phyloP scores from a whole-genome alignment of 1,140 invertebrate species.

The Ceratosolen solmsi region DNA sequence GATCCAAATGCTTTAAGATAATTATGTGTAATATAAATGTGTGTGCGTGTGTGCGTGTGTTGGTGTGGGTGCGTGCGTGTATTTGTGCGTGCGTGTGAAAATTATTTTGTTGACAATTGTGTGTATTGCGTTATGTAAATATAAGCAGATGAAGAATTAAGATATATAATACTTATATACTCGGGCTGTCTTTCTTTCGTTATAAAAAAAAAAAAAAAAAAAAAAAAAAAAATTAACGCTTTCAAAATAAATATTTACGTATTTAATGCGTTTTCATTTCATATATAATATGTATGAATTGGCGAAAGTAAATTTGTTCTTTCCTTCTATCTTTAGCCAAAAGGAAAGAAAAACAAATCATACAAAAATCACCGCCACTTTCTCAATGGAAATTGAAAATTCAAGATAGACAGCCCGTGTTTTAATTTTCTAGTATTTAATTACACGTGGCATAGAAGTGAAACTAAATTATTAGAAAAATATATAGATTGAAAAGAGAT shows the following conservation, averaged over 20 bases:
- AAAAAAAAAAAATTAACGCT: not conserved
- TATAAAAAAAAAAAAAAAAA: not conserved
- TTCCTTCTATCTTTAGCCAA: not conserved
- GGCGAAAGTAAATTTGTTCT: not conserved
- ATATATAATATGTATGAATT: no score
- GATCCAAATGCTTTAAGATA: constrained; percentile 44
- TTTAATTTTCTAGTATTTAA: constrained; percentile 60
- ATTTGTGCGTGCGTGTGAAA: constrained; percentile 38
- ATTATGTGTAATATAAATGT: constrained; percentile 58
- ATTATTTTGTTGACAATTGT: constrained; percentile 22
- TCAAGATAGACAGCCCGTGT: constrained; percentile 55
- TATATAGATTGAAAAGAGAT: constrained; percentile 59
- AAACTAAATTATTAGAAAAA: constrained; percentile 56
- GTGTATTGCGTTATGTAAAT: constrained; percentile 33
- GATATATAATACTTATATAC: constrained; percentile 15
- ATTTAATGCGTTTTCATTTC: no score
- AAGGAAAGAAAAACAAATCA: not conserved
- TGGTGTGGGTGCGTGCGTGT: no score
- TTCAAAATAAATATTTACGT: no score
- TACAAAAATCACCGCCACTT: not conserved
- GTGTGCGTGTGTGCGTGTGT: no score
- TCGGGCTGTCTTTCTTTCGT: constrained; percentile 22
- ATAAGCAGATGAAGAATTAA: constrained; percentile 37
- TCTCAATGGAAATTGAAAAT: constrained; percentile 37
- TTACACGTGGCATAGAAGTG: constrained; percentile 67